Evolutionary conservation across 2,888 invertebrate genomes (phyloP), one percentile per base, ranked within the genome.

Genomic region (Scelioninae gen. 2): DNA sequence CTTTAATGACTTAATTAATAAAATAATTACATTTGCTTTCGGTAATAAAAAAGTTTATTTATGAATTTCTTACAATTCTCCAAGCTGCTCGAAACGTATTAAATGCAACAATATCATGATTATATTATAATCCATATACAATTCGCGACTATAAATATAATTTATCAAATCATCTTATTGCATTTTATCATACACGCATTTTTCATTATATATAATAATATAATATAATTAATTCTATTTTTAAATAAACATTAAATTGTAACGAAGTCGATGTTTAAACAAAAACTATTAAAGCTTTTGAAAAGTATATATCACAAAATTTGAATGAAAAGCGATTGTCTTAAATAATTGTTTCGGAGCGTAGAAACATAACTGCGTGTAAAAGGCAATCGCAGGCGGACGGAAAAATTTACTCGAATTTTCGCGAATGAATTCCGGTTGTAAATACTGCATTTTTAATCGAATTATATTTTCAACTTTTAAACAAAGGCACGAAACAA

Each of bases 21-120:
- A n/a, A n/a, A n/a, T n/a, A n/a, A n/a, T n/a, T n/a, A n/a, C n/a
- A n/a, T 18, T 11, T 19, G 43, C 19, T 19, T 3, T 18, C 55
- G 25, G 15, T 64, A 70, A 70, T 70, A 70, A 70, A 70, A 63
- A 70, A 63, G 48, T 71, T 64, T 71, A 71, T 71, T 71, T 52
- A 37, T 48, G 64, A 71, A 43, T 55, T 58, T 64, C 52, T 55
- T 58, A 71, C 52, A 71, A 58, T 64, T 58, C 31, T 58, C 45
- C 19, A 71, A 50, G 71, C 57, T 52, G 53, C 57, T 64, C 50
- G 35, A 50, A 64, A 71, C 35, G 37, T 71, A 64, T 52, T 71
- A 71, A 71, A 71, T 71, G 71, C 71, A 72, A 60, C 72, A 61
- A 37, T 72, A 67, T 67, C 48, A 61, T 48, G 60, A 67, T 72